Percentiles rank a stretch among this genome's conserved stretches.
phyloP scores from a whole-genome alignment of 1,140 invertebrate species.

The Penaeus chinensis region DNA sequence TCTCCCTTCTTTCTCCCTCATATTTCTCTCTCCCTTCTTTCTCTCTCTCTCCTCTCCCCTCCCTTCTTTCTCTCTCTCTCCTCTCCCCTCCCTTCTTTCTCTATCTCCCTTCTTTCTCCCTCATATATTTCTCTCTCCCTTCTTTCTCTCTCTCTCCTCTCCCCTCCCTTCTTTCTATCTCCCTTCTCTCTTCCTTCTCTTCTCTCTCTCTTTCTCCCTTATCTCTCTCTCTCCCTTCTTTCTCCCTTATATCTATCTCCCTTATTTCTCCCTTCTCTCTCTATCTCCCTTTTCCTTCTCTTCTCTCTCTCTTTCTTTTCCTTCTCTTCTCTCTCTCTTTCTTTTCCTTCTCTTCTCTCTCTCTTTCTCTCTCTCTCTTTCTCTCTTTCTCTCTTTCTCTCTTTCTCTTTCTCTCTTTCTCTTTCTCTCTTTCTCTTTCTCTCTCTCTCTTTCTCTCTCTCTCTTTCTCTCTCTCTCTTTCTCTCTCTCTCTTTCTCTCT shows the following conservation, averaged over 20 bases:
- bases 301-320: not conserved
- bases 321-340: not conserved
- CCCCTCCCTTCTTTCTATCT: not conserved
- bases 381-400: not conserved
- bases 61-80: not conserved
- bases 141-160: not conserved
- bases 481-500: too few relatives aligned
- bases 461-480: not conserved
- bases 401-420: not conserved
- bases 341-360: not conserved
- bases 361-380: too few relatives aligned
- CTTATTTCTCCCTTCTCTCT: not conserved
- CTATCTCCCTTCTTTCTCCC: not conserved
- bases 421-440: too few relatives aligned
- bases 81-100: not conserved
- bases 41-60: not conserved
- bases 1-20: not conserved
- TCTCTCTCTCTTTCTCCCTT: too few relatives aligned
- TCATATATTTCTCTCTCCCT: constrained; percentile 11
- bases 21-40: not conserved
- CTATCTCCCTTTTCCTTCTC: not conserved
- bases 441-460: too few relatives aligned
- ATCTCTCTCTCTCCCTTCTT: not conserved
- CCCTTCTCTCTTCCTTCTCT: not conserved
- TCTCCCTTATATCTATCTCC: not conserved